Percentiles rank a stretch among this genome's conserved stretches.
Conservation (phyloP, 2,797 vertebrate genomes). For the Rhabdophis nuchalis region DNA sequence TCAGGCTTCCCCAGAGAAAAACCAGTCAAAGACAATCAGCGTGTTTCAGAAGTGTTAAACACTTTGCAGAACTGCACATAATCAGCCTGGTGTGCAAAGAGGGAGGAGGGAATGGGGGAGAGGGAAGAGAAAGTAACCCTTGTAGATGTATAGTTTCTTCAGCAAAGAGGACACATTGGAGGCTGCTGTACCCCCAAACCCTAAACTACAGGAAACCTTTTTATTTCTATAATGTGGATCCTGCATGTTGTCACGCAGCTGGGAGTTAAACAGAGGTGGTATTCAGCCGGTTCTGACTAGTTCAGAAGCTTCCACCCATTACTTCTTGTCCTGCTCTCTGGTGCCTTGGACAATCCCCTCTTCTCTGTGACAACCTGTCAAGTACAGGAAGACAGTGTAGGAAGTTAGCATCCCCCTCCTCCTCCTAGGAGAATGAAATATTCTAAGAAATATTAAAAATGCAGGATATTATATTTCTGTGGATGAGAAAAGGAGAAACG, state of each 20-base stretch:
- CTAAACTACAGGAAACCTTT: background rate
- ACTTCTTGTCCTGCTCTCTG: background rate
- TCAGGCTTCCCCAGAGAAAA: background rate
- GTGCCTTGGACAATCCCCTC: background rate
- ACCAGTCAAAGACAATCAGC: background rate
- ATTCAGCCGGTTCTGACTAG: too few relatives aligned
- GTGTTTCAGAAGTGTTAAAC: background rate
- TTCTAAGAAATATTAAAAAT: too few relatives aligned
- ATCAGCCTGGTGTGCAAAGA: background rate
- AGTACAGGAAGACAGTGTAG: background rate
- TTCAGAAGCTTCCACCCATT: background rate
- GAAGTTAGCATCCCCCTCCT: too few relatives aligned
- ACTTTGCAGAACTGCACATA: background rate
- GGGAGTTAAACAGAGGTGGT: too few relatives aligned
- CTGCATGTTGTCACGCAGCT: too few relatives aligned
- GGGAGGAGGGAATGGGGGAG: too few relatives aligned
- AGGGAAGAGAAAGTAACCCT: background rate
- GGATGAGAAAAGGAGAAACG: too few relatives aligned
- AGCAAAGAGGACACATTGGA: background rate
- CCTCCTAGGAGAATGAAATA: too few relatives aligned
- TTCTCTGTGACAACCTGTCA: background rate
- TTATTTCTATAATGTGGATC: background rate
- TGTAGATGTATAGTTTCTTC: background rate
- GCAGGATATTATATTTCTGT: too few relatives aligned
- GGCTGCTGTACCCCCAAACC: background rate